Evolutionary conservation across 2,888 invertebrate genomes (phyloP).

Genomic region (Troides oblongomaculatus): DNA sequence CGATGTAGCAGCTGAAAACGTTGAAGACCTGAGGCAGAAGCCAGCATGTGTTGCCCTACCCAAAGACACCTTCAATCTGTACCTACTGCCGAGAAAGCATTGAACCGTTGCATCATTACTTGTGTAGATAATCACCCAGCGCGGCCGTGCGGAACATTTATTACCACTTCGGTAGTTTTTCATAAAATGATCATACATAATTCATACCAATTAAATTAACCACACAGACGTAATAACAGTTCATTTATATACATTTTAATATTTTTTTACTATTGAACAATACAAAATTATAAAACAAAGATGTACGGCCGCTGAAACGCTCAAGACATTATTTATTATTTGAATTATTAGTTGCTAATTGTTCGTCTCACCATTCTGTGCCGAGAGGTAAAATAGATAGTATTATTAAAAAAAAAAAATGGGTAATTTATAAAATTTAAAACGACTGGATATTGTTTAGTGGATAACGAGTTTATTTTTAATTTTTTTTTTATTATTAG

Average conservation of each 20-base stretch:
- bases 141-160: slow-evolving; percentile 27
- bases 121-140: slow-evolving; percentile 38
- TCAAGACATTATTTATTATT: slow-evolving; percentile 52
- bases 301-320: slow-evolving; percentile 34
- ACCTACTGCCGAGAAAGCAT: slow-evolving; percentile 77
- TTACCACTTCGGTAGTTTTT: background rate
- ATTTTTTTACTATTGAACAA: background rate
- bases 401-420: slow-evolving; percentile 13
- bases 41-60: slow-evolving; percentile 88
- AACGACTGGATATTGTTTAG: slow-evolving; percentile 46
- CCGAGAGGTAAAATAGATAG: slow-evolving; percentile 8
- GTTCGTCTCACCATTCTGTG: background rate
- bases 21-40: slow-evolving; percentile 76
- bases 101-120: slow-evolving; percentile 38
- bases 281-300: background rate
- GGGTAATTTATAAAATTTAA: slow-evolving; percentile 28
- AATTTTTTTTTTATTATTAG: slow-evolving; percentile 23
- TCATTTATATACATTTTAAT: background rate
- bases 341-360: slow-evolving; percentile 33
- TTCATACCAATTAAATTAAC: background rate
- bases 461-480: slow-evolving; percentile 39
- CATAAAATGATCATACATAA: too few species aligned
- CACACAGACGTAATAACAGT: background rate
- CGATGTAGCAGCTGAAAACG: slow-evolving; percentile 80
- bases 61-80: slow-evolving; percentile 84